Base-by-base conservation (phyloP, 2,888 invertebrate genomes). In the Xanthia togata region DNA sequence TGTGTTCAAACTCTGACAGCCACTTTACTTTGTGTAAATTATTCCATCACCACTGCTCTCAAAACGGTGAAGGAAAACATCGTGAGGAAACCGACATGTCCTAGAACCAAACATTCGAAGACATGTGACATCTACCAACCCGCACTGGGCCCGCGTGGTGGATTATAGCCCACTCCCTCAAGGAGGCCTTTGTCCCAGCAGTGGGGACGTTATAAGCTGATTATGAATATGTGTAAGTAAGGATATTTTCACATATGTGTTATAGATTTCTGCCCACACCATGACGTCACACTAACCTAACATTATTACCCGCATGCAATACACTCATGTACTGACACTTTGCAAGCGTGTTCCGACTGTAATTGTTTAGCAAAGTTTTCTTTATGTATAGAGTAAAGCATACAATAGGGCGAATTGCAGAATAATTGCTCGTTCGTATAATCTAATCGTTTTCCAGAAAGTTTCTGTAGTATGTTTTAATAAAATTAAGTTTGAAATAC, bases 301-400 rank as follows among this genome's bases (percentile, higher is more conserved):
- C 71, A 8, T 62, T 8, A 62, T 77, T 77, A 77, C 20, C 38
- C 0, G 23, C 77, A 77, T 77, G 77, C 77, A 38, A 77, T 47
- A 47, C 11, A 26, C 41, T 44, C 77, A 2, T 79, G 79, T 70
- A 31, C 14, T 5, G 44, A 53, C 71, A 79, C 53, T 53, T 44
- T 6, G 14, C 60, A 44, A 60, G 59, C 53, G 6, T 70, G 76
- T 79, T 63, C 2, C 6, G 9, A 23, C 41, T 47, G 53, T 77
- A 79, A 77, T 79, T 79, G 60, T 47, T 53, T 1, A 38, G 26
- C 3, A 4, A 44, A 62, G 14, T 53, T 70, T 69, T 50, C n/a
- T 59, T 20, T 35, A 26, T 3, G 35, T 78, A 38, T 38, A 1
- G 8, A 53, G 1, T 35, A n/a, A n/a, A 17, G 11, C 38, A 67